Conservation (phyloP, 1,140 invertebrate species). For the Brachionus angularis region DNA sequence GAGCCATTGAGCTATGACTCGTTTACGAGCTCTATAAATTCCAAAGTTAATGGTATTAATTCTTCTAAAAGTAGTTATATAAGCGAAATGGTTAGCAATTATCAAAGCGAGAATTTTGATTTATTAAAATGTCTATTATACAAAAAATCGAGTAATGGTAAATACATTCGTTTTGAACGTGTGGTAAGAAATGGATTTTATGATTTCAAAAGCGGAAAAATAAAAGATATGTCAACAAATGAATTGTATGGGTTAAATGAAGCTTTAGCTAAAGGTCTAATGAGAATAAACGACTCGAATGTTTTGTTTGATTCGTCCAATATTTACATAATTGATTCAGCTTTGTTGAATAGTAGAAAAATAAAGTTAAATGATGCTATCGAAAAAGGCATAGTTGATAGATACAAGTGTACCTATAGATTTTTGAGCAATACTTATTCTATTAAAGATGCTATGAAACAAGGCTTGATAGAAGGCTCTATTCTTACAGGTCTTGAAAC, state of each 20-base stretch:
- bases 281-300: neutral
- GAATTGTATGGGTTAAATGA: neutral
- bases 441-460: conserved; percentile 6
- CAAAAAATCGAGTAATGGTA: conserved; percentile 23
- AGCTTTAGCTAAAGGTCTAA: neutral
- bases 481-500: neutral
- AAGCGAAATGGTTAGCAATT: too few species aligned
- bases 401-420: neutral
- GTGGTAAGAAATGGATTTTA: neutral
- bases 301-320: neutral
- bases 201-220: neutral
- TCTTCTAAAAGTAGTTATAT: too few species aligned
- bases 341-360: conserved; percentile 24
- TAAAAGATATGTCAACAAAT: neutral
- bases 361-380: neutral
- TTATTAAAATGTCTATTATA: conserved; percentile 1
- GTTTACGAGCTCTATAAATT: too few species aligned
- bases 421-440: neutral
- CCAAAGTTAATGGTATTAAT: too few species aligned
- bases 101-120: neutral
- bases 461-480: conserved; percentile 6
- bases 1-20: too few species aligned
- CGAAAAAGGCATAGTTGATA: conserved; percentile 4
- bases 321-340: conserved; percentile 3
- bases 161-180: conserved; percentile 14